phyloP scores from a whole-genome alignment of 2,113 vertebrate species.

The Lasiurus borealis region DNA sequence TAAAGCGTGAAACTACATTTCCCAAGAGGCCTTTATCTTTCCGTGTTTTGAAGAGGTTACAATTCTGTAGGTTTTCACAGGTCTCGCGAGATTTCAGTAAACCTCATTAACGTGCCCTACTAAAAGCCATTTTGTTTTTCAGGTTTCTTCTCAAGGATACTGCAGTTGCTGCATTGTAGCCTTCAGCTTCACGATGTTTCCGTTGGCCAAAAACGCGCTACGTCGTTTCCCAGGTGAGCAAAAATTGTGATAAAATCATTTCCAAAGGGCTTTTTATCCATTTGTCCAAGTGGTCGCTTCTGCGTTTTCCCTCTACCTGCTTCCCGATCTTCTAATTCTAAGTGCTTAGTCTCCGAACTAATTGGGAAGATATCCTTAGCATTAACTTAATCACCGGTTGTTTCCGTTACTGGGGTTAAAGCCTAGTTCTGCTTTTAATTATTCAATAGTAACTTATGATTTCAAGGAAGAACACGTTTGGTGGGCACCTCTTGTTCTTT shows the following conservation, averaged over 20 bases:
- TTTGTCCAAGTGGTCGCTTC: background rate
- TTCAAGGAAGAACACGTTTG: slow-evolving; percentile 2
- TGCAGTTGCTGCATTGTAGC: accelerated
- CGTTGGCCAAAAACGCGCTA: slow-evolving; percentile 87
- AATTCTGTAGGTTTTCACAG: slow-evolving; percentile 32
- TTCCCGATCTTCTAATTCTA: background rate
- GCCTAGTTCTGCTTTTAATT: background rate
- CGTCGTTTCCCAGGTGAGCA: slow-evolving; percentile 89
- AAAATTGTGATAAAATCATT: slow-evolving; percentile 1
- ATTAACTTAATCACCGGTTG: background rate
- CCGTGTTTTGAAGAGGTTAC: background rate
- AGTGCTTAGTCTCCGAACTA: background rate
- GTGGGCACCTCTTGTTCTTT: background rate
- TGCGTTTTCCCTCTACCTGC: background rate
- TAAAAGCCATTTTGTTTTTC: slow-evolving; percentile 91
- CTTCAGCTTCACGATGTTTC: slow-evolving; percentile 86
- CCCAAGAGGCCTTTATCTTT: slow-evolving; percentile 50
- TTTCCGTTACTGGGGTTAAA: background rate
- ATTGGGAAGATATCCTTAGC: background rate
- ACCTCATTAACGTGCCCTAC: background rate
- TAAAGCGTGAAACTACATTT: slow-evolving; percentile 74
- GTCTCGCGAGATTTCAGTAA: slow-evolving; percentile 62
- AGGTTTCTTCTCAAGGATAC: slow-evolving; percentile 89
- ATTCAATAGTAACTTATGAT: background rate
- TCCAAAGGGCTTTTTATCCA: background rate